Evolutionary conservation across 2,797 vertebrate species (phyloP).

Genomic region (Anniella stebbinsi): DNA sequence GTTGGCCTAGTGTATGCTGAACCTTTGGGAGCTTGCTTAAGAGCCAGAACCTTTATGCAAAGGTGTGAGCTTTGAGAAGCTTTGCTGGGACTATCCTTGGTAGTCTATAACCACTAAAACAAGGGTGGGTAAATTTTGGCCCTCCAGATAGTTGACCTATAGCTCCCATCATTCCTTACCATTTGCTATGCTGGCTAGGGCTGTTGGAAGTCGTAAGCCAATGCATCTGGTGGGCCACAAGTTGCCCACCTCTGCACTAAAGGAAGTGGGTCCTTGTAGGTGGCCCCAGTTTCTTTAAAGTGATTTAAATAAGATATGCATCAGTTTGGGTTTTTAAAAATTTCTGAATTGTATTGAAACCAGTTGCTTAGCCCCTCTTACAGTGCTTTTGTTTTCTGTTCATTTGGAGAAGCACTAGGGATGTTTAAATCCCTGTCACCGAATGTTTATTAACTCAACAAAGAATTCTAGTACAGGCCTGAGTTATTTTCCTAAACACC

Average conservation of each 20-base stretch:
- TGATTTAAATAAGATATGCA: not conserved
- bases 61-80: not conserved
- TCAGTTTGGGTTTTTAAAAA: too few relatives aligned
- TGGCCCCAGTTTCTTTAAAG: not conserved
- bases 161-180: too few relatives aligned
- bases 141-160: too few relatives aligned
- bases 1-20: not conserved
- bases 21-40: not conserved
- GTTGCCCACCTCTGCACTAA: too few relatives aligned
- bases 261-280: not conserved
- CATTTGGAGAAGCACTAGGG: not conserved
- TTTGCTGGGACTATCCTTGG: not conserved
- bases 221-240: too few relatives aligned
- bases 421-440: conserved; percentile 37
- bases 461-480: conserved; percentile 23
- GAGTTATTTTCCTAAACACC: not conserved
- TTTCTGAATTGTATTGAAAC: conserved; percentile 27
- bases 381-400: conserved; percentile 27
- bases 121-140: too few relatives aligned
- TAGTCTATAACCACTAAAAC: not conserved
- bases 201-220: too few relatives aligned
- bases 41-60: not conserved
- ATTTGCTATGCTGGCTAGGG: too few relatives aligned
- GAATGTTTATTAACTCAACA: conserved; percentile 27
- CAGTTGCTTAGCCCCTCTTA: conserved; percentile 36